These are phyloP conservation scores for Diploscapter pachys DNA, from an alignment of 1,140 invertebrate genomes.

Conservation along the genomic window DNA sequence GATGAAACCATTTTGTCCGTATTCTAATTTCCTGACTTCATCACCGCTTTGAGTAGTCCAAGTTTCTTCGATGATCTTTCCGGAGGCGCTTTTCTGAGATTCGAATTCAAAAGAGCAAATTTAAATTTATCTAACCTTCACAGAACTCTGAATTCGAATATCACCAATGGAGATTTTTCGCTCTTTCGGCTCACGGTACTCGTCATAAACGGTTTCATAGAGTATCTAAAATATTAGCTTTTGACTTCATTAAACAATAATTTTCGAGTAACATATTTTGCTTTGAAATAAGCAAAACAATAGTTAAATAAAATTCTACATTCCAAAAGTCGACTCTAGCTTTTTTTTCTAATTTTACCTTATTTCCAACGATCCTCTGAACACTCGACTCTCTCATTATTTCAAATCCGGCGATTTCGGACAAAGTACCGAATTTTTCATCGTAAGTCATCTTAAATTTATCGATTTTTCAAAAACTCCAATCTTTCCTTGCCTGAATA, in stretches of 20 bases:
- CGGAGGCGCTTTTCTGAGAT: too few species aligned
- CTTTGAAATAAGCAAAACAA: conserved; percentile 12
- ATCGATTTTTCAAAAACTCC: neutral
- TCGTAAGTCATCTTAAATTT: conserved; percentile 18
- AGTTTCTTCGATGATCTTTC: too few species aligned
- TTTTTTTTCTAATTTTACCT: conserved; percentile 15
- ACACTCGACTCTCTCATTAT: conserved; percentile 2
- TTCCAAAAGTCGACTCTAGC: conserved; percentile 9
- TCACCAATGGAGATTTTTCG: conserved; percentile 3
- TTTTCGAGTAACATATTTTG: conserved; percentile 9
- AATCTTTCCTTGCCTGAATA: neutral
- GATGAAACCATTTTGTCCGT: too few species aligned
- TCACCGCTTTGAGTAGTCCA: too few species aligned
- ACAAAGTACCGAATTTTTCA: conserved; percentile 3
- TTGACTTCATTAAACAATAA: neutral
- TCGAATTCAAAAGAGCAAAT: too few species aligned
- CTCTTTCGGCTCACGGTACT: neutral
- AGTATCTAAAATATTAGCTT: neutral
- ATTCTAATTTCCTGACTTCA: too few species aligned
- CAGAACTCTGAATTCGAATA: neutral
- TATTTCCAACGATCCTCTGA: conserved; percentile 16
- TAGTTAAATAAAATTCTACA: conserved; percentile 8
- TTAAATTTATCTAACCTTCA: too few species aligned
- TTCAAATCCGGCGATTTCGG: conserved; percentile 16
- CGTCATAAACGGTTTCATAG: conserved; percentile 4